Conservation (phyloP, 2,113 vertebrate species). For the Ovibos moschatus region DNA sequence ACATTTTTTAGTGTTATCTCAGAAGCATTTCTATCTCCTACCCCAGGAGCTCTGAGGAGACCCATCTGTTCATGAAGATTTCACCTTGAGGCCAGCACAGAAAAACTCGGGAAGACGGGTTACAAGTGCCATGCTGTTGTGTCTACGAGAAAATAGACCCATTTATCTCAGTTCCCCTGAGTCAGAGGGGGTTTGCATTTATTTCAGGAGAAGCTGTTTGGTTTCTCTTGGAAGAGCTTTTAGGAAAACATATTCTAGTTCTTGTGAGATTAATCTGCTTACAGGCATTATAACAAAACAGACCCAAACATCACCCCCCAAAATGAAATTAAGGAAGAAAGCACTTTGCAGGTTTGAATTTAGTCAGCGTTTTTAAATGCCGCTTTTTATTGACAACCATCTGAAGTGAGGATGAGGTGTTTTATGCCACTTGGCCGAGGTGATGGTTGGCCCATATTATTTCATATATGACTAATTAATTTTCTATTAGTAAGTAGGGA, state of each 20-base stretch:
- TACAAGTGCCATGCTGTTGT: not conserved
- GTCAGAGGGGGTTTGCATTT: conserved; percentile 8
- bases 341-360: conserved; percentile 1
- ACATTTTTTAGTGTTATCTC: not conserved
- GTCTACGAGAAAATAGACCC: not conserved
- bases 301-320: not conserved
- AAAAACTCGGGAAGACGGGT: conserved; percentile 10
- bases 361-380: conserved; percentile 41
- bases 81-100: not conserved
- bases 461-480: not conserved
- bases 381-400: conserved; percentile 51
- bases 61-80: conserved; percentile 6
- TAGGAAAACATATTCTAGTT: conserved; percentile 3
- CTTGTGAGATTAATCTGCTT: conserved; percentile 25
- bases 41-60: not conserved
- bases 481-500: not conserved
- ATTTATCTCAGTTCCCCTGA: conserved; percentile 2
- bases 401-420: conserved; percentile 26
- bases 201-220: conserved; percentile 3
- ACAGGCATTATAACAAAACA: conserved; percentile 20
- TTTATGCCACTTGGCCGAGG: not conserved
- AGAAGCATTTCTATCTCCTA: not conserved
- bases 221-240: conserved; percentile 49
- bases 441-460: not conserved
- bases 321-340: conserved; percentile 11